Base-by-base conservation (phyloP, 2,113 vertebrate species). In the Podiceps cristatus region DNA sequence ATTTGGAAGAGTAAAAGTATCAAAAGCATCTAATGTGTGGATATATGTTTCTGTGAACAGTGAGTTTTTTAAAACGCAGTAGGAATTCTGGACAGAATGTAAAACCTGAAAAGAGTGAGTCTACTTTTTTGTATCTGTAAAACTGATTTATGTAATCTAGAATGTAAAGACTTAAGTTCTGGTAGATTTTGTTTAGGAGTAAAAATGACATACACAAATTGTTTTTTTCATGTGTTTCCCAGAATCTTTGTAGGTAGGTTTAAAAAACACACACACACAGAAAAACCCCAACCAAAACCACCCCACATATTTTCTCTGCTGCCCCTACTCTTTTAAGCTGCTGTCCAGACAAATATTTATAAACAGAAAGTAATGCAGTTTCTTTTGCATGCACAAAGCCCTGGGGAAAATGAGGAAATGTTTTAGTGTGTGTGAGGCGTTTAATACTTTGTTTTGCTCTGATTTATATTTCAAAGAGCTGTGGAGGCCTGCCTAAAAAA, bases 401-500 rank as follows among this genome's bases (percentile, higher is more conserved):
- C 62, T 87, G 80, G 80, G 68, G 77, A 42, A 81, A 78, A 85
- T 23, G 31, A 76, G 82, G 88, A 94, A 93, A 91, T 76, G 47
- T 93, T 94, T 90, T 58, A 82, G n/a, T 82, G 72, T 42, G 79
- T 94, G 77, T 86, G 29, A 85, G 84, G 69, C 0, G 0, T 86
- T 93, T 64, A 71, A 72, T 86, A 56, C 44, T 92, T 92, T 58
- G 33, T 56, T 94, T 87, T 93, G 58, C 62, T 91, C 77, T 87
- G 62, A 91, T 95, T 93, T 96, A 16, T 88, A 86, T 93, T 90
- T 94, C 58, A 76, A 75, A 95, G 93, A 93, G 55, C 40, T 86
- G 71, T 76, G 63, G 74, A 88, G 73, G 29, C 59, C 89, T 93
- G 73, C 64, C 74, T 83, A 49, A 81, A 94, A 95, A 94, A 37